phyloP scores from a whole-genome alignment of 2,888 invertebrate genomes.

The Hydriomena furcata region DNA sequence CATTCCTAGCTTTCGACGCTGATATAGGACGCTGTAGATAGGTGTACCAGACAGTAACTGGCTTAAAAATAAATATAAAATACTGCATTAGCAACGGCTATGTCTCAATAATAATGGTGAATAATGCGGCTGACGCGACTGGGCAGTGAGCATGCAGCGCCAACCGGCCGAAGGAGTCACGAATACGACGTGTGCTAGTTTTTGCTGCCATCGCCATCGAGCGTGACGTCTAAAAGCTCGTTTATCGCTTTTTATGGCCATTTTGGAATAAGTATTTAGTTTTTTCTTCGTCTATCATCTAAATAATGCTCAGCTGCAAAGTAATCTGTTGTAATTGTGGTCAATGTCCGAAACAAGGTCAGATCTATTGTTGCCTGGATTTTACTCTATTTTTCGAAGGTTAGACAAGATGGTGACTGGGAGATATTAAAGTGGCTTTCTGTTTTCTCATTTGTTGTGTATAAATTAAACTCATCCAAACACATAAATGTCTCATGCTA shows the following conservation, averaged over 20 bases:
- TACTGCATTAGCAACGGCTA: slow-evolving; percentile 32
- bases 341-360: slow-evolving; percentile 66
- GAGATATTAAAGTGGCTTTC: background rate
- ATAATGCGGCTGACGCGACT: slow-evolving; percentile 29
- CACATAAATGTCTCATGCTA: background rate
- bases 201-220: slow-evolving; percentile 64
- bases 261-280: slow-evolving; percentile 59
- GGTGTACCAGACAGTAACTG: slow-evolving; percentile 8
- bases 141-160: slow-evolving; percentile 33
- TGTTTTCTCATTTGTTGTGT: background rate
- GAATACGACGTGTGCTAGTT: slow-evolving; percentile 66
- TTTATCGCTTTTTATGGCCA: slow-evolving; percentile 73
- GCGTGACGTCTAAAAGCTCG: slow-evolving; percentile 78
- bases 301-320: slow-evolving; percentile 64
- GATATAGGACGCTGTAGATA: slow-evolving; percentile 10
- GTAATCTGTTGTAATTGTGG: slow-evolving; percentile 60
- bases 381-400: slow-evolving; percentile 37
- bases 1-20: no score
- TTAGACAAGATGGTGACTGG: background rate
- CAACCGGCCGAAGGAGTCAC: slow-evolving; percentile 46
- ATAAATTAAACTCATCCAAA: background rate
- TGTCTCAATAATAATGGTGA: slow-evolving; percentile 33
- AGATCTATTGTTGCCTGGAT: slow-evolving; percentile 51
- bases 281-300: slow-evolving; percentile 61
- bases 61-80: slow-evolving; percentile 22